phyloP scores from a whole-genome alignment of 2,888 invertebrate genomes.

The Lithophane socia region DNA sequence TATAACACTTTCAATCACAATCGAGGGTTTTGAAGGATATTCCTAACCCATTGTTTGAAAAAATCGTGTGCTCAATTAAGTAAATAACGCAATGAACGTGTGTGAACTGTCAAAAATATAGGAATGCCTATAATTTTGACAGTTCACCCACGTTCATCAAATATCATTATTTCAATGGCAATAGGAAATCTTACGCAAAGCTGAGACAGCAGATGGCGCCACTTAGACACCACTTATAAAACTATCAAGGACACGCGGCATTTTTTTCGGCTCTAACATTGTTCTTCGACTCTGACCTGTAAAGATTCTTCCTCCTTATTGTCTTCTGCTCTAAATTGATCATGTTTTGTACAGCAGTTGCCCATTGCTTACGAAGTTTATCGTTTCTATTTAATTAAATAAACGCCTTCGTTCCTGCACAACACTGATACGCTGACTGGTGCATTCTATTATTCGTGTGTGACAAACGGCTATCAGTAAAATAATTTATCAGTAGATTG shows the following conservation, averaged over 20 bases:
- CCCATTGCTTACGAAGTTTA: not conserved
- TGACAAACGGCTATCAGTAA: constrained; percentile 1
- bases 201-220: not conserved
- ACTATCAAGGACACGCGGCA: not conserved
- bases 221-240: not conserved
- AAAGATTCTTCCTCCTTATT: not conserved
- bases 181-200: not conserved
- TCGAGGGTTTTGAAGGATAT: no score
- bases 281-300: constrained; percentile 2
- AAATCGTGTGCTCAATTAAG: no score
- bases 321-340: constrained; percentile 6
- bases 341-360: constrained; percentile 20
- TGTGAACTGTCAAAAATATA: no score
- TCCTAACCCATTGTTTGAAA: no score
- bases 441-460: not conserved
- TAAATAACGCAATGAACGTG: no score
- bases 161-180: no score
- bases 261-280: not conserved
- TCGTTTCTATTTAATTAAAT: not conserved
- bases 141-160: no score
- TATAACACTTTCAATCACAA: no score
- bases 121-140: no score
- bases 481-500: constrained; percentile 15
- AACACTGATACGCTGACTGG: not conserved
- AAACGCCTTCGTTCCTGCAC: not conserved